phyloP scores from a whole-genome alignment of 1,140 invertebrate genomes.

The Nasonia giraulti region DNA sequence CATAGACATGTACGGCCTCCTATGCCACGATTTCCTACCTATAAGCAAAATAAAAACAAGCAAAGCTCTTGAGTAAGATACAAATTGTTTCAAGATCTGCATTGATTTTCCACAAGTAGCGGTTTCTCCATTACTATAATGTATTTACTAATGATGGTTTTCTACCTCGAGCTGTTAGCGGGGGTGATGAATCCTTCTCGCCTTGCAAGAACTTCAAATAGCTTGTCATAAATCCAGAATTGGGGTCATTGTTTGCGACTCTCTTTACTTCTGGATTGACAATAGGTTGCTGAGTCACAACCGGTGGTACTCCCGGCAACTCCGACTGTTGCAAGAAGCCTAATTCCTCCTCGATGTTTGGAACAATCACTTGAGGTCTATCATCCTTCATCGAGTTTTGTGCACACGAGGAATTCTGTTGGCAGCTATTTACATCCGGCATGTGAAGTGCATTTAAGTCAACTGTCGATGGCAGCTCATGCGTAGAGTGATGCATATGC shows the following conservation, averaged over 20 bases:
- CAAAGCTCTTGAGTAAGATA: neutral
- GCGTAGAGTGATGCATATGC: slow-evolving; percentile 53
- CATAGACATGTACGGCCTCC: slow-evolving; percentile 67
- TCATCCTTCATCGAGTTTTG: slow-evolving; percentile 73
- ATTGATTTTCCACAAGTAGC: neutral
- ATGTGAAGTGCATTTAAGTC: slow-evolving; percentile 70
- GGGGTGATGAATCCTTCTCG: slow-evolving; percentile 85
- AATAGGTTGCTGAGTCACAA: neutral
- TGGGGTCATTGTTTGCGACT: slow-evolving; percentile 78
- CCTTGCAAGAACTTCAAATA: slow-evolving; percentile 90
- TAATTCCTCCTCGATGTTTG: slow-evolving; percentile 89
- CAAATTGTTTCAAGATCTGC: neutral
- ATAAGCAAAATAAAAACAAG: neutral
- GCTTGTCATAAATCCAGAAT: slow-evolving; percentile 87
- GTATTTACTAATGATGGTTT: neutral
- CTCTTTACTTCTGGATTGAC: slow-evolving; percentile 47
- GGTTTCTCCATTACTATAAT: too few species aligned
- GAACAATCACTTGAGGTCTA: slow-evolving; percentile 87
- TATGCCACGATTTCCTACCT: slow-evolving; percentile 77
- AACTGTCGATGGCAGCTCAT: slow-evolving; percentile 80
- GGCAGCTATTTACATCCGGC: neutral
- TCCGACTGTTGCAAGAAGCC: slow-evolving; percentile 77
- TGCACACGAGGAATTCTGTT: slow-evolving; percentile 52
- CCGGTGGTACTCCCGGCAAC: neutral
- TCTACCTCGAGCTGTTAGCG: slow-evolving; percentile 77